Evolutionary conservation across 2,888 invertebrate genomes (phyloP).

Genomic region (Euplagia quadripunctaria): DNA sequence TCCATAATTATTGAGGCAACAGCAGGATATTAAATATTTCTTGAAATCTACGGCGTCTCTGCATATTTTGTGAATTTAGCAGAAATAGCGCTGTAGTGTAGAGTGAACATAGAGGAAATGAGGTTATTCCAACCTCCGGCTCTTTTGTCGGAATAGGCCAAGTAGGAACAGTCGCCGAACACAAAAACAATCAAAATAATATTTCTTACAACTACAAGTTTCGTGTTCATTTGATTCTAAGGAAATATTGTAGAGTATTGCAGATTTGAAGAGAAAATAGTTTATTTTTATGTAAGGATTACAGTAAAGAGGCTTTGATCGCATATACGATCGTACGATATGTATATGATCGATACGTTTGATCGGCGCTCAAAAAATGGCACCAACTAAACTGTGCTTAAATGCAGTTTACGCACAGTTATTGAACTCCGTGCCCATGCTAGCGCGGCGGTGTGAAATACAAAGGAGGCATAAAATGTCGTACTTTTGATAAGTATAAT

Average conservation of each 20-base stretch:
- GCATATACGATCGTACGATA: too few species aligned
- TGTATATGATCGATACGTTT: too few species aligned
- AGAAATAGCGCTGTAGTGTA: slow-evolving; percentile 16
- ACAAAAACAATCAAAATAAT: slow-evolving; percentile 18
- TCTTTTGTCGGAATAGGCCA: slow-evolving; percentile 50
- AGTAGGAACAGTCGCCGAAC: slow-evolving; percentile 32
- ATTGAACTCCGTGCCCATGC: too few species aligned
- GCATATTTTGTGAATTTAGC: neutral
- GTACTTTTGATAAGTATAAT: too few species aligned
- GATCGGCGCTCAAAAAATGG: too few species aligned
- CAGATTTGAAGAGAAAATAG: neutral
- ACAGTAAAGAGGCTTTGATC: too few species aligned
- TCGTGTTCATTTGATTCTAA: neutral
- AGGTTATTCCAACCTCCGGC: slow-evolving; percentile 58
- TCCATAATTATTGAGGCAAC: neutral
- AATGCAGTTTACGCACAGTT: too few species aligned
- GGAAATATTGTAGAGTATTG: neutral
- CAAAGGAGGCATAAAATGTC: too few species aligned
- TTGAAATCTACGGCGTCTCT: slow-evolving; percentile 22
- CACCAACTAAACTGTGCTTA: too few species aligned
- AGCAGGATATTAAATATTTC: too few species aligned
- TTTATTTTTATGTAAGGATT: too few species aligned
- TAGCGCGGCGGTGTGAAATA: too few species aligned
- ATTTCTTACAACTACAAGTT: slow-evolving; percentile 3
- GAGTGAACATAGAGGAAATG: slow-evolving; percentile 59